Conservation (phyloP, 2,113 vertebrate species). For the Bos taurus region ARS-UCD2.0 NC_037333.1:15013501-15014000, state of each 20-base stretch:
- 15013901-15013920: neutral
- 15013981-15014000: neutral
- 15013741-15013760: no score
- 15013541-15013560: neutral
- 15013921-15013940: neutral
- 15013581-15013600: neutral
- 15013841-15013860: neutral
- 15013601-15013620: neutral
- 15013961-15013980: neutral
- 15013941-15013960: neutral
- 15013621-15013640: neutral
- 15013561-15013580: neutral
- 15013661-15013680: accelerated
- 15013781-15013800: neutral
- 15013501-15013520: neutral
- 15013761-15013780: neutral
- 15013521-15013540: neutral
- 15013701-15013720: neutral
- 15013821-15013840: neutral
- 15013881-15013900: neutral
- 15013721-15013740: neutral
- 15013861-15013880: neutral
- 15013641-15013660: neutral
- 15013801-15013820: neutral
- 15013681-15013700: neutral